A percentile compares a stretch with the other conserved stretches of the same genome.
Evolutionary conservation across 2,113 vertebrate genomes (phyloP).

Genomic region (Halichoerus grypus): DNA sequence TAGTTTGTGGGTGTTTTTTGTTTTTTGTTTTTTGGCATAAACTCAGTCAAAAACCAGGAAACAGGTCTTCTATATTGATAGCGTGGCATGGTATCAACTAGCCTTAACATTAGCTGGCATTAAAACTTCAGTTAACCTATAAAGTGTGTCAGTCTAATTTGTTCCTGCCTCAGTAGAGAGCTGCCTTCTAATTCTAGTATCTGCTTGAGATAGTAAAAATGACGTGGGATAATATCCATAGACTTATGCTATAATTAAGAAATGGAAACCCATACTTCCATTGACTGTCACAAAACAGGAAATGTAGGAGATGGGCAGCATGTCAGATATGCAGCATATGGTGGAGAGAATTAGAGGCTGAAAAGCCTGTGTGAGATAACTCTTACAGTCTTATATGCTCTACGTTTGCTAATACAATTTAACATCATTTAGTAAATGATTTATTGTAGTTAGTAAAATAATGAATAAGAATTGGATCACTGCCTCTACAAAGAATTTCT

Average conservation of each 20-base stretch:
- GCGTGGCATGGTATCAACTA: not conserved
- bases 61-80: rapidly evolving
- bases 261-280: not conserved
- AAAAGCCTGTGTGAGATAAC: not conserved
- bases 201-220: not conserved
- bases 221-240: not conserved
- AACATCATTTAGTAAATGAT: conserved; percentile 37
- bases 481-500: conserved; percentile 40
- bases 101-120: too few relatives aligned
- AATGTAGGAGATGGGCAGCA: not conserved
- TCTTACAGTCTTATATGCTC: not conserved
- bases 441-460: conserved; percentile 68
- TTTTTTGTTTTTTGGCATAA: not conserved
- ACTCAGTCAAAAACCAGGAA: not conserved
- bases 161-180: not conserved
- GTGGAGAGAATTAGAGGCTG: not conserved
- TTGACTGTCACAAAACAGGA: not conserved
- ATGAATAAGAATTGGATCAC: conserved; percentile 43
- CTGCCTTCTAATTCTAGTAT: not conserved
- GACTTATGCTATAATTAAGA: not conserved
- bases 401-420: conserved; percentile 30
- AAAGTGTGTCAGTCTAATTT: not conserved
- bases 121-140: not conserved
- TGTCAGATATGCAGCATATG: not conserved
- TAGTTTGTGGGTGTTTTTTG: not conserved